phyloP scores from a whole-genome alignment of 2,113 vertebrate genomes.

The Ameiurus melas region DNA sequence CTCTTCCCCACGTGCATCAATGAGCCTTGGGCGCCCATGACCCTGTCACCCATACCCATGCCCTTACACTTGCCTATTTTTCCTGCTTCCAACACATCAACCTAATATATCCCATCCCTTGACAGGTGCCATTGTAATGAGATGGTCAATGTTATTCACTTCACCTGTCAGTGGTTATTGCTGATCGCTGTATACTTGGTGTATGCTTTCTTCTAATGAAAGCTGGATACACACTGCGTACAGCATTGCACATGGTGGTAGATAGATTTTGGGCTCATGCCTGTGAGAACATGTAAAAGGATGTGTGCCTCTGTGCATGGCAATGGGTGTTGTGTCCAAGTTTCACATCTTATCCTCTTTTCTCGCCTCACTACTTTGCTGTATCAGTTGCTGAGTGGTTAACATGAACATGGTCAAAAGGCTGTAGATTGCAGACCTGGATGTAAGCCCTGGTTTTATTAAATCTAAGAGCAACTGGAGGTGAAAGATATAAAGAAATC shows the following conservation, averaged over 20 bases:
- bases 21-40: too few relatives aligned
- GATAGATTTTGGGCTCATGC: background rate
- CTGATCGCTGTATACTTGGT: too few relatives aligned
- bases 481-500: conserved; percentile 58
- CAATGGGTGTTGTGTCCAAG: background rate
- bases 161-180: too few relatives aligned
- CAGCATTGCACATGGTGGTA: background rate
- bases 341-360: background rate
- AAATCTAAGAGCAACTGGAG: conserved; percentile 60
- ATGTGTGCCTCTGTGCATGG: background rate
- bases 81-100: too few relatives aligned
- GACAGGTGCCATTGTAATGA: too few relatives aligned
- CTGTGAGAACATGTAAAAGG: background rate
- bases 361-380: background rate
- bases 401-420: conserved; percentile 15
- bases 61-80: too few relatives aligned
- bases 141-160: too few relatives aligned
- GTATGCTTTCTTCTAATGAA: background rate
- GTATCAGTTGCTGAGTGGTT: conserved; percentile 25
- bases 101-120: too few relatives aligned
- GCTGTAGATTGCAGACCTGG: conserved; percentile 31
- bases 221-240: background rate
- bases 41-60: too few relatives aligned
- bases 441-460: conserved; percentile 41
- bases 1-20: too few relatives aligned